Evolutionary conservation across 2,888 invertebrate species (phyloP), one percentile per base, ranked within the genome.

Genomic region (Emmelina monodactyla): DNA sequence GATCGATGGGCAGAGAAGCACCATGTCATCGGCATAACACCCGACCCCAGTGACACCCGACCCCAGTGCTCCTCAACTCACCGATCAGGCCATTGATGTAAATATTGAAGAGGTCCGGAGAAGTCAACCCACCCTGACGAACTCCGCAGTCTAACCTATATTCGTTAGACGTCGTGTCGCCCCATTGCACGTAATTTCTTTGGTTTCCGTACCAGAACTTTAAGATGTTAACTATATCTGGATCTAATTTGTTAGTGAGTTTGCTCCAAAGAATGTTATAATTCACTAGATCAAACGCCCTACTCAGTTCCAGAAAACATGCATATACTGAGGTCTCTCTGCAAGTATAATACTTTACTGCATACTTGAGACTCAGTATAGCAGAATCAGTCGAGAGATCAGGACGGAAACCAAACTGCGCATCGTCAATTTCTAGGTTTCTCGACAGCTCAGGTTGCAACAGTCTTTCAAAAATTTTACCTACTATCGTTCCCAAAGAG

Each of bases 121-220:
- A 34, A 6, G 34, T 28, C n/a, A 29, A 11, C 9, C 28, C 34
- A 7, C 19, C 34, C 28, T 34, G 34, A 16, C 19, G 34, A 15
- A 34, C 34, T 5, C 28, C 34, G 16, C 34, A 34, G n/a, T 29
- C 34, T 34, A 34, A 25, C 14, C 10, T 25, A 14, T 33, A 33
- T 11, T 16, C 7, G 28, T 19, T 34, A 34, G 16, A 34, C 7
- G 19, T 28, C 10, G 19, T 16, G 34, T 34, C 33, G 16, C 33
- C 16, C 28, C 7, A 28, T 28, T n/a, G 15, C 12, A 28, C 28
- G 11, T 11, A 16, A 13, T 28, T 33, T 7, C 9, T 34, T 19
- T 28, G 28, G 19, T n/a, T 14, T 29, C 29, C 29, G 14, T 29
- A 29, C 29, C n/a, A 33, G 14, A 10, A 29, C 13, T 13, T 13